Evolutionary conservation across 2,888 invertebrate species (phyloP), one percentile per base, ranked within the genome.

Genomic region (Helobdella robusta): DNA sequence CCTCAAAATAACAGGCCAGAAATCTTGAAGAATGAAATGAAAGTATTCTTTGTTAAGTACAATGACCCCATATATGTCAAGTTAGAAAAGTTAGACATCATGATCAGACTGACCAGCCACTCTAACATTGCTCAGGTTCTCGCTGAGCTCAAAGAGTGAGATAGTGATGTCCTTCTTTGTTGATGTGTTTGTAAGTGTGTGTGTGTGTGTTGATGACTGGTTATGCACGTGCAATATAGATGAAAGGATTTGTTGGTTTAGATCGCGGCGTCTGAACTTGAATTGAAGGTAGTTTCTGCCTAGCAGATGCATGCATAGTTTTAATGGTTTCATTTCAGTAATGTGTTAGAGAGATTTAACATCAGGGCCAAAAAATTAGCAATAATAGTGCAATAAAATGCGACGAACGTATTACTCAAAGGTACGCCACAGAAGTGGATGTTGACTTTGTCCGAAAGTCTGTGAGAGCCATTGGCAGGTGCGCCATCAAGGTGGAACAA

Each of bases 11-110:
- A n/a, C 56, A 72, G 72, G 52, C 93, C 97, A 0, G 98, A 99
- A 68, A 97, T 99, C 73, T 82, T 98, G 54, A 98, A 98, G 79
- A 94, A 97, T 75, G 98, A 98, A 82, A 97, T 99, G 97, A 99
- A 98, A 84, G 92, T 92, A 64, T 98, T 98, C 83, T 98, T 98
- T 80, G 98, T 99, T 40, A 98, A 98, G 77, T 98, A 99, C 83
- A 99, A 98, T 80, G 98, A 99, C 82, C 98, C 98, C 0, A 98
- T 99, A 78, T 98, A 99, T 80, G 98, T 99, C 54, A 98, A 98
- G 79, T 83, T 98, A 68, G 98, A 98, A 80, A 98, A 98, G 78
- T 78, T 98, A 73, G 98, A 98, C 79, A 98, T 98, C 66, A 98
- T 98, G 97, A 99, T 99, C 75, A 86, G 98, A 20, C 83, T 99